Base-by-base conservation (phyloP, 2,888 invertebrate genomes). In the Cryptops parisi region DNA sequence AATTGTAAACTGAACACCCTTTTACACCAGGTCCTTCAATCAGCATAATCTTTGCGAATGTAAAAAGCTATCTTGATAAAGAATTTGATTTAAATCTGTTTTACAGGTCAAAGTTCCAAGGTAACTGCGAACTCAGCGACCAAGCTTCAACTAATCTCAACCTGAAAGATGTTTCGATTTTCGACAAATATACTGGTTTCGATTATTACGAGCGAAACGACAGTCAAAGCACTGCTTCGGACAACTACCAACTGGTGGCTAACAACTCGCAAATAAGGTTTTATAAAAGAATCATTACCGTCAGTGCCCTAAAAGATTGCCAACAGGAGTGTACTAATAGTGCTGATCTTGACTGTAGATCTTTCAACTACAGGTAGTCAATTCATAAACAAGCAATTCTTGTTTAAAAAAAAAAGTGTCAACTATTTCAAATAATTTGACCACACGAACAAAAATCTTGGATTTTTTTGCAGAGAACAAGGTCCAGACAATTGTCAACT, bases 61-160 rank as follows among this genome's bases (percentile, higher is more conserved):
- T n/a, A n/a, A n/a, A n/a, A n/a, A n/a, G n/a, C n/a, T n/a, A n/a
- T n/a, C n/a, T n/a, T n/a, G n/a, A n/a, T n/a, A n/a, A n/a, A n/a
- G n/a, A n/a, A n/a, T n/a, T n/a, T n/a, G n/a, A n/a, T n/a, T n/a
- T n/a, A n/a, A n/a, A n/a, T n/a, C n/a, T n/a, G n/a, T n/a, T n/a
- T 48, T 59, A 5, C 43, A 58, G 55, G 26, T 51, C 53, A 22
- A 51, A 46, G 26, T 62, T 61, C 47, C 61, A 61, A 2, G 87
- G 88, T 61, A 91, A 91, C 67, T 91, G 90, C 65, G 90, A 91
- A 67, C 72, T 91, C 5, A 89, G 87, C 65, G 89, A 90, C 65
- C 76, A 85, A 47, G 88, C 88, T 65, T 82, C 85, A 0, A 85
- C 60, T 17, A 49, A 86, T 63, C 71, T 89, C 64, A 87, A 89